Evolutionary conservation across 2,797 vertebrate genomes (phyloP).

Genomic region (Scarus forsteni): DNA sequence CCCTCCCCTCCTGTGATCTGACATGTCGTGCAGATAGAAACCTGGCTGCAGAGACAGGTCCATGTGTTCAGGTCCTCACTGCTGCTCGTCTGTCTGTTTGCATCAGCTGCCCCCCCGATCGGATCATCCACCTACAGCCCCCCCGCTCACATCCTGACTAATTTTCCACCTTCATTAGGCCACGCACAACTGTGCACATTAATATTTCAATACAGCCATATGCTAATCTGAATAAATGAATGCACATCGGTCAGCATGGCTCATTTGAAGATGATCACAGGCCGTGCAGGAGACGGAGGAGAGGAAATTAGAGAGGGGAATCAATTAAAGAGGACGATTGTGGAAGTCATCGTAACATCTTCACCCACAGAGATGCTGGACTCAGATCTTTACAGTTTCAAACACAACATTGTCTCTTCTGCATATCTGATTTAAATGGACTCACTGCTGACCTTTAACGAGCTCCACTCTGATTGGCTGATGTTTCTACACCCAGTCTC

Average conservation of each 20-base stretch:
- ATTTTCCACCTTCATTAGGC: conserved; percentile 54
- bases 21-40: neutral
- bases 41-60: neutral
- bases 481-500: no score
- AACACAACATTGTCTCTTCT: conserved; percentile 19
- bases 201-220: conserved; percentile 74
- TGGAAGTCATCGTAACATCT: conserved; percentile 9
- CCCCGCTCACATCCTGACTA: conserved; percentile 21
- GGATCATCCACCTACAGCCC: conserved; percentile 38
- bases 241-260: conserved; percentile 41
- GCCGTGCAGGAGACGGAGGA: conserved; percentile 20
- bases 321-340: conserved; percentile 34
- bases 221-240: conserved; percentile 71
- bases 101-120: conserved; percentile 11
- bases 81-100: conserved; percentile 4
- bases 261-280: conserved; percentile 49
- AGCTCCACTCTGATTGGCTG: no score
- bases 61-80: conserved; percentile 1
- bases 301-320: conserved; percentile 31
- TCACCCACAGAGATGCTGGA: neutral
- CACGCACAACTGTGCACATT: conserved; percentile 63
- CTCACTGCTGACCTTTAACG: conserved; percentile 1
- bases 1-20: no score
- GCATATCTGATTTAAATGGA: conserved; percentile 6
- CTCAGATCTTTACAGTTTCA: conserved; percentile 14